Evolutionary conservation across 2,888 invertebrate species (phyloP), one percentile per base, ranked within the genome.

Genomic region (Glaucopsyche alexis): DNA sequence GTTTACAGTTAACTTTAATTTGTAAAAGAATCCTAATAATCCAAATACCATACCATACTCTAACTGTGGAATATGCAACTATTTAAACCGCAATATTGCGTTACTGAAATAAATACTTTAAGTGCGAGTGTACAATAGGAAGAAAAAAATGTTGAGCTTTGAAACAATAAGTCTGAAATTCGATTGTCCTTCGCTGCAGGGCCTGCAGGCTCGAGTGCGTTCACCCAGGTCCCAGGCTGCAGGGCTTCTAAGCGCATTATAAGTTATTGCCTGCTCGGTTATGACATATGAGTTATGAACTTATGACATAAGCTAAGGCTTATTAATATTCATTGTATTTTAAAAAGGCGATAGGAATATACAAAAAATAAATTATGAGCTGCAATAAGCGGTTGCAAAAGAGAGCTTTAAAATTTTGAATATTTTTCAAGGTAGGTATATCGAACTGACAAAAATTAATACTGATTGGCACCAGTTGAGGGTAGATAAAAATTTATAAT

Each of bases 171-270:
- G 60, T 60, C 60, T 60, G 60, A 60, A 60, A 60, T 38, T 29
- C 60, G 60, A 60, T 60, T 60, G 29, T 60, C 60, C 60, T 60
- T 60, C 47, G 60, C 29, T 29, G 29, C 29, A 29, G 29, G 60
- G 13, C 14, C 29, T 29, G 29, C 29, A 29, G 29, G 60, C 29
- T 38, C 29, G 29, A 60, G 60, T 60, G 60, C 60, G 29, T 60
- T 60, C 60, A 60, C 60, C 60, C 19, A 55, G 9, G 52, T 40
- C 40, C 40, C 60, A 16, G 60, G 55, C 19, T 55, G 55, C 60
- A 60, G 29, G 60, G 60, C 29, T 60, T 60, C 60, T 60, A 60
- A 60, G 60, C 60, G 60, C 60, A 60, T 60, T 60, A 38, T 60
- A 60, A 60, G 7, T 60, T 60, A 60, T 60, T 38, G 60, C 7